Evolutionary conservation across 2,888 invertebrate genomes (phyloP).

Genomic region (Megaustenia siamemsis): DNA sequence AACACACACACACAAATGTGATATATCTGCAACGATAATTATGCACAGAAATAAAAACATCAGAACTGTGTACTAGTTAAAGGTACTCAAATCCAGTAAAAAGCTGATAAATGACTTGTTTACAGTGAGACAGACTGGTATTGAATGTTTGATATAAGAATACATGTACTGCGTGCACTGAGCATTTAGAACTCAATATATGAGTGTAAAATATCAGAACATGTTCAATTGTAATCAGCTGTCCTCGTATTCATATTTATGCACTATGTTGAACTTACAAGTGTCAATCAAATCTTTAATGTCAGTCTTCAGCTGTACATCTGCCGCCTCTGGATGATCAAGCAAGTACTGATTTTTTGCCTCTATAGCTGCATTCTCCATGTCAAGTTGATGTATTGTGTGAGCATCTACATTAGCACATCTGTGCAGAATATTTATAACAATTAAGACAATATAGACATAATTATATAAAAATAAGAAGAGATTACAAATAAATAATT

Average conservation of each 20-base stretch:
- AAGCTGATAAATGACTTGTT: too few relatives aligned
- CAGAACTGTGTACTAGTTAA: too few relatives aligned
- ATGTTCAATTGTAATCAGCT: background rate
- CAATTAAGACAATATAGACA: background rate
- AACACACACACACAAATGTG: too few relatives aligned
- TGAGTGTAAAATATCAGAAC: background rate
- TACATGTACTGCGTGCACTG: too few relatives aligned
- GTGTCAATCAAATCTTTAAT: conserved; percentile 64
- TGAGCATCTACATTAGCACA: conserved; percentile 51
- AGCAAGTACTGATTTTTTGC: conserved; percentile 71
- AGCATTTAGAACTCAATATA: too few relatives aligned
- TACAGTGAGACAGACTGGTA: too few relatives aligned
- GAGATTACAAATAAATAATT: too few relatives aligned
- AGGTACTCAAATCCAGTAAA: too few relatives aligned
- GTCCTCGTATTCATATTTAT: background rate
- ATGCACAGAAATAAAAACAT: too few relatives aligned
- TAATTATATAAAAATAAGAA: too few relatives aligned
- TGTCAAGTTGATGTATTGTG: conserved; percentile 72
- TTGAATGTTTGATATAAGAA: too few relatives aligned
- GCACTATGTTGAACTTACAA: conserved; percentile 58
- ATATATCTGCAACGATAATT: too few relatives aligned
- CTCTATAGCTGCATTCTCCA: conserved; percentile 70
- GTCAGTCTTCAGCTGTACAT: conserved; percentile 67
- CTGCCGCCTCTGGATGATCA: conserved; percentile 73
- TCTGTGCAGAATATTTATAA: conserved; percentile 11